A percentile compares a stretch with the other conserved stretches of the same genome.
phyloP scores from a whole-genome alignment of 2,797 vertebrate genomes.

The Lithobates sylvaticus region DNA sequence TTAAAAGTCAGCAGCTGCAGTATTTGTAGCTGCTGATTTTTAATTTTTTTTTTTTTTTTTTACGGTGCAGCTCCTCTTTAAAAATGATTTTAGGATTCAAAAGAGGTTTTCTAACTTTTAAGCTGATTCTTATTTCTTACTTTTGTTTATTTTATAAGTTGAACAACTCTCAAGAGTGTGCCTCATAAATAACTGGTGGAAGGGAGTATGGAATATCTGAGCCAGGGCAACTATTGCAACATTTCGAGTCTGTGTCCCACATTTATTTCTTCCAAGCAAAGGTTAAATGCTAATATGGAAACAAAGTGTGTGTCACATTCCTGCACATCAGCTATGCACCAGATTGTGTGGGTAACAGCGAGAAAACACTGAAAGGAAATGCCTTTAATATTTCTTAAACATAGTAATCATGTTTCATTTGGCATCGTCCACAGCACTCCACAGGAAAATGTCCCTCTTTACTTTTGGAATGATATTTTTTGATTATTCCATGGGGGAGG shows the following conservation, averaged over 20 bases:
- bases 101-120: not conserved
- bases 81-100: not conserved
- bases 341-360: constrained; percentile 67
- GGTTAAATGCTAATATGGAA: constrained; percentile 66
- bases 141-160: not conserved
- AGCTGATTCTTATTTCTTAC: not conserved
- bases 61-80: too few species aligned
- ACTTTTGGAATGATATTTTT: constrained; percentile 57
- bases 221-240: constrained; percentile 51
- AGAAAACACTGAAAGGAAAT: constrained; percentile 70
- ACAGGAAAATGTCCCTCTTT: constrained; percentile 66
- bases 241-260: constrained; percentile 53
- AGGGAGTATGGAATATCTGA: not conserved
- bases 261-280: constrained; percentile 53
- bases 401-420: constrained; percentile 70
- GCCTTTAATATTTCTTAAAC: constrained; percentile 70
- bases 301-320: constrained; percentile 67
- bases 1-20: too few species aligned
- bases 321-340: constrained; percentile 61
- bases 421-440: constrained; percentile 64
- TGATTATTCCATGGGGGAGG: constrained; percentile 50
- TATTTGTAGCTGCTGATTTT: too few species aligned
- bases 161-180: not conserved
- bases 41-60: too few species aligned
- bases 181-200: not conserved